Evolutionary conservation across 64 coral and sea anemone species (phyloP), one percentile per base, ranked within the genome.

Genomic region (Platygyra sinensis): DNA sequence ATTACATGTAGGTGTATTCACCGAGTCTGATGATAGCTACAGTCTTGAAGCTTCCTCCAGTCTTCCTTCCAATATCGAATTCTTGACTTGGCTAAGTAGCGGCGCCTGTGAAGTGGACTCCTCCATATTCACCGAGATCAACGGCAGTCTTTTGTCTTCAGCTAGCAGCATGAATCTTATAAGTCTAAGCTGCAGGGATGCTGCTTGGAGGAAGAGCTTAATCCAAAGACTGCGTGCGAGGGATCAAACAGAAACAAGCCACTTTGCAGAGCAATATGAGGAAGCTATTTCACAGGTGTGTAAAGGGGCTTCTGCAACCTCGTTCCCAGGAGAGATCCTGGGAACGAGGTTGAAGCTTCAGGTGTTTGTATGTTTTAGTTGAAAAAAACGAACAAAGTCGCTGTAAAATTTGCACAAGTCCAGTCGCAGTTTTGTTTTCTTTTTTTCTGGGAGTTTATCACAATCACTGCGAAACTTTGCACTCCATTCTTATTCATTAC

Each of bases 201-300:
- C 93, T 11, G 51, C 82, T 1, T 98, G 96, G 96, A 92, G 96
- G 74, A 94, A 94, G 49, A 51, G 61, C 54, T n/a, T 98, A 27
- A 30, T 98, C 52, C 74, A 90, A 42, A 42, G 59, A 59, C 71
- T 98, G 69, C 89, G 87, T 13, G 65, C 69, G 52, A 87, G 96
- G 65, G 96, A 98, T 76, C 46, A 92, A 30, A 77, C 76, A 36
- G 93, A 98, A 69, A 60, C 79, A 31, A 65, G 88, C 28, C 38
- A n/a, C 60, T 90, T 77, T 84, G 42, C 7, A 8, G 25, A 79
- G 1, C 30, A 28, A 4, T 98, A 95, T 50, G 96, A 98, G 72
- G 87, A 98, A 87, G 96, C 93, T 80, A 73, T 98, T 24, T 87
- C 90, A 32, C 93, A 98, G 88, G 96, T 98, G 77, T 50, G 86